Evolutionary conservation across 2,888 invertebrate genomes (phyloP).

Genomic region (Nasonovia ribisnigri): DNA sequence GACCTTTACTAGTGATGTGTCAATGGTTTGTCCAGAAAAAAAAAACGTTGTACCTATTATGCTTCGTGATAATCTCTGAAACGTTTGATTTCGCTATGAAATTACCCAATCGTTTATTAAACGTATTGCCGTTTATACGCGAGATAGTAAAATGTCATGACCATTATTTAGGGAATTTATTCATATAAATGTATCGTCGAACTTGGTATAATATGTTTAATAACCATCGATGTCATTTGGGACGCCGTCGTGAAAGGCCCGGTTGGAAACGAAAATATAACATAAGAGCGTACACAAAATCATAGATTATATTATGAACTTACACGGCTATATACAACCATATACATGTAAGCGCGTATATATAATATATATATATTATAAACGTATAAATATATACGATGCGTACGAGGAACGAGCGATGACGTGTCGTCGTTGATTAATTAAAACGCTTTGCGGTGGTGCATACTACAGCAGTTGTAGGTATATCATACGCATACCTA

Average conservation of each 20-base stretch:
- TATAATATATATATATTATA: background rate
- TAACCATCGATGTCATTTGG: background rate
- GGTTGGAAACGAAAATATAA: background rate
- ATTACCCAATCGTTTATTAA: background rate
- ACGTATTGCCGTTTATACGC: background rate
- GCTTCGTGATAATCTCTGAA: background rate
- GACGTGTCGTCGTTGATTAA: conserved; percentile 34
- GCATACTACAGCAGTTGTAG: background rate
- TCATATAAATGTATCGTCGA: background rate
- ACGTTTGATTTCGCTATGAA: background rate
- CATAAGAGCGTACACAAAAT: background rate
- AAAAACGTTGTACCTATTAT: background rate
- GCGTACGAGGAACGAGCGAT: background rate
- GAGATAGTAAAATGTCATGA: background rate
- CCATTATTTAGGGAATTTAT: background rate
- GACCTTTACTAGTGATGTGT: background rate
- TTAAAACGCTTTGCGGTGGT: conserved; percentile 45
- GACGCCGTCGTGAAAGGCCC: background rate
- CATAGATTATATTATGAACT: background rate
- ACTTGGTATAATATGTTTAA: background rate
- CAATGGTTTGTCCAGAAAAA: background rate
- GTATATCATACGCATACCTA: background rate
- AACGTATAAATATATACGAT: background rate
- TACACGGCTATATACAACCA: background rate
- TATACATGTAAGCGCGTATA: too few relatives aligned